Evolutionary conservation across 2,888 invertebrate species (phyloP), one percentile per base, ranked within the genome.

Genomic region (Limenitis camilla): DNA sequence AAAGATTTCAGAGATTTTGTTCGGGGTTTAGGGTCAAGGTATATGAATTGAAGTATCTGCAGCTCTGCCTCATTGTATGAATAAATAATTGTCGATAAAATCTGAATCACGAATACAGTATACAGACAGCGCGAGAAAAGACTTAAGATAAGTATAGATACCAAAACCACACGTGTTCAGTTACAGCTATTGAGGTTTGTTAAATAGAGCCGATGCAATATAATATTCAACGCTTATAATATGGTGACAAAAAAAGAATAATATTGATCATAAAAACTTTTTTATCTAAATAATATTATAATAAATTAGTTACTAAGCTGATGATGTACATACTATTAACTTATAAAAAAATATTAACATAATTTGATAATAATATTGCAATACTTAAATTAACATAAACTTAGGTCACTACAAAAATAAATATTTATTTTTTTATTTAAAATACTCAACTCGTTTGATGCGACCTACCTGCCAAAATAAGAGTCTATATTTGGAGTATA

Each of bases 31-130:
- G 19, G 19, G 19, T 19, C 19, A 19, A 19, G 19, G 19, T 19
- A 19, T 19, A 30, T 45, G 8, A 35, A 30, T 6, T 33, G 28
- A 44, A 32, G 53, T 49, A 39, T 53, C 53, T 50, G 36, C 56
- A 53, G 50, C 53, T 53, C 53, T 53, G 39, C 49, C 32, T 44
- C 38, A 53, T 44, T 40, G 42, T 52, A 54, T 57, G 49, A 47
- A 27, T 52, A 48, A 57, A 45, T 48, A 48, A 29, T 64, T 65
- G 75, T 65, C 65, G 78, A 78, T 79, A 75, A 66, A 72, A 79
- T 80, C 77, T 61, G 62, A 69, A 76, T 74, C 78, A 79, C 74
- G 78, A 76, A 65, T 68, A 67, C 64, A 66, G 64, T 65, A 64
- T 65, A 64, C 60, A 52, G 56, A 59, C 54, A 56, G 56, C 60